Evolutionary conservation across 2,888 invertebrate species (phyloP).

Genomic region (Rhagophthalmus giganteus): DNA sequence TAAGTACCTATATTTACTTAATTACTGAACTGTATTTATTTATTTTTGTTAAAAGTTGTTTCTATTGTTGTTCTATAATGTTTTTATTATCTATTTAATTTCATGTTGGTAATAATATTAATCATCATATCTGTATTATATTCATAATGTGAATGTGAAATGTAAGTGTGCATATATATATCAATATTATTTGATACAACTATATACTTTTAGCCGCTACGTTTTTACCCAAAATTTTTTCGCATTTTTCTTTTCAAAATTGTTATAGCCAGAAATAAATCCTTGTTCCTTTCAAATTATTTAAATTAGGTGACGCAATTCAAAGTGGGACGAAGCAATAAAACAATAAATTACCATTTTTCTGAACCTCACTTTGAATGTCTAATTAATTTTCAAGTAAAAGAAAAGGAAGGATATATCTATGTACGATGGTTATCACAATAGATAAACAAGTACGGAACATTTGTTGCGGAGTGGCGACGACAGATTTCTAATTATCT

Average conservation of each 20-base stretch:
- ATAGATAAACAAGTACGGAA: slow-evolving; percentile 30
- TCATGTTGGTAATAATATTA: too few species aligned
- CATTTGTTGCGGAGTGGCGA: slow-evolving; percentile 33
- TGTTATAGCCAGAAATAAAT: not conserved
- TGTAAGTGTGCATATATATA: too few species aligned
- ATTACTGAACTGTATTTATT: too few species aligned
- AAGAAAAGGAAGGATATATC: slow-evolving; percentile 20
- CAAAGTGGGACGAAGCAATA: not conserved
- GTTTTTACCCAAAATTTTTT: not conserved
- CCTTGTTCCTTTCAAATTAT: not conserved
- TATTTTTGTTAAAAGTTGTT: too few species aligned
- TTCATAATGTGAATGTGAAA: too few species aligned
- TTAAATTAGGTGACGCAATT: not conserved
- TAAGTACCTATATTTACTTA: too few species aligned
- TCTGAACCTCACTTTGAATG: not conserved
- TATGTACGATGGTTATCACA: slow-evolving; percentile 24
- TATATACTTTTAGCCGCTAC: not conserved
- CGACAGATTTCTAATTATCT: slow-evolving; percentile 36
- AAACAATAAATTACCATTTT: not conserved
- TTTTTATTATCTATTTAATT: too few species aligned
- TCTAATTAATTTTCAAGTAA: not conserved
- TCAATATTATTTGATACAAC: too few species aligned
- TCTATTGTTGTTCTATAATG: too few species aligned
- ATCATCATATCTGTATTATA: too few species aligned
- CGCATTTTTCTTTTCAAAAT: not conserved